Evolutionary conservation across 2,797 vertebrate species (phyloP).

Genomic region (Xiphorhynchus erythropygius): DNA sequence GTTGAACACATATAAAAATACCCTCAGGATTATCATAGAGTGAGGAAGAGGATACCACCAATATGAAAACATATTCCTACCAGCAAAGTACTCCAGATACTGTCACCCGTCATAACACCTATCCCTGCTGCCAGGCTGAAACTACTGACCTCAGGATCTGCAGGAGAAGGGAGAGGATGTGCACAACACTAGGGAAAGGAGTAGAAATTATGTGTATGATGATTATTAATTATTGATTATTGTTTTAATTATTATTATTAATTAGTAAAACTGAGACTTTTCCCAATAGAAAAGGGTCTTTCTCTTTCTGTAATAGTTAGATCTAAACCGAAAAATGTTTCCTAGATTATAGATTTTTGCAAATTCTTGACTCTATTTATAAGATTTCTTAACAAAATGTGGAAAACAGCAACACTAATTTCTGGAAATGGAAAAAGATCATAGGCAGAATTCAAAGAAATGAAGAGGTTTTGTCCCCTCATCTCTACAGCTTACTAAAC

Average conservation of each 20-base stretch:
- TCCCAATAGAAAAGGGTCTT: background rate
- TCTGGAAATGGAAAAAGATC: background rate
- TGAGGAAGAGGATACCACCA: background rate
- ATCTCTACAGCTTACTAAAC: background rate
- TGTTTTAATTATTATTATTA: background rate
- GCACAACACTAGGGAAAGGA: background rate
- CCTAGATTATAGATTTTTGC: background rate
- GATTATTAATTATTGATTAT: background rate
- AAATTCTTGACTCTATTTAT: background rate
- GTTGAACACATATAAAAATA: background rate
- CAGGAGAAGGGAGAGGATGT: accelerated
- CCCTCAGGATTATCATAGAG: background rate
- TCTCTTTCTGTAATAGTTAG: background rate
- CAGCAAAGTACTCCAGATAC: background rate
- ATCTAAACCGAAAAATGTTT: background rate
- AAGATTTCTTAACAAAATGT: background rate
- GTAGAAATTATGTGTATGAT: background rate
- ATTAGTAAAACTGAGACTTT: background rate
- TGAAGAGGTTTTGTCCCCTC: background rate
- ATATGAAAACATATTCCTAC: background rate
- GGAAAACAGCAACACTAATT: background rate
- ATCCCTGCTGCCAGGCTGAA: background rate
- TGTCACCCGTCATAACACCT: background rate
- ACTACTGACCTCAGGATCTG: background rate
- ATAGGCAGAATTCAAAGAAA: background rate